A percentile compares a stretch with the other conserved stretches of the same genome.
Conservation (phyloP, 2,888 invertebrate genomes). For the Tenthredo scrophulariae region DNA sequence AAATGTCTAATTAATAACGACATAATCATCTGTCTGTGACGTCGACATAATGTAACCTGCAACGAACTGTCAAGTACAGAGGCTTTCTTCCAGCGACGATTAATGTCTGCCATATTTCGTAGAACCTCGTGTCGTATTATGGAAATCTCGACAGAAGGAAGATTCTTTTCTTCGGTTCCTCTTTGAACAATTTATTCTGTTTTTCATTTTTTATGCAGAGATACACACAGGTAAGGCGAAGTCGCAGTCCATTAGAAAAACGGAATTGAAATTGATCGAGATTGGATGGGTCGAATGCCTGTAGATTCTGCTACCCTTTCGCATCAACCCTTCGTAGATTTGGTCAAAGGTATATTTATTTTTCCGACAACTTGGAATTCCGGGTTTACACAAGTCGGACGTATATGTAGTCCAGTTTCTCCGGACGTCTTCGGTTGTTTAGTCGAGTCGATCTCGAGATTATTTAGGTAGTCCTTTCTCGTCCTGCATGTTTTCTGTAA, state of each 20-base stretch:
- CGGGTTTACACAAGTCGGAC: neutral
- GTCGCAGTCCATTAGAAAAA: conserved; percentile 25
- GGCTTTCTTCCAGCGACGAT: neutral
- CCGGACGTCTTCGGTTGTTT: neutral
- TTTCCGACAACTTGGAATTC: neutral
- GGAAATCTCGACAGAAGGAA: neutral
- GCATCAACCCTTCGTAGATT: conserved; percentile 11
- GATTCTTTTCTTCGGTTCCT: neutral
- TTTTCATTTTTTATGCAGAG: neutral
- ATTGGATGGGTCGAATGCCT: conserved; percentile 33
- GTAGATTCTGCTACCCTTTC: conserved; percentile 5
- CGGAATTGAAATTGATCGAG: conserved; percentile 34
- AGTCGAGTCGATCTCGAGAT: neutral
- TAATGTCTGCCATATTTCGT: conserved; percentile 3
- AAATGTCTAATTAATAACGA: conserved; percentile 11
- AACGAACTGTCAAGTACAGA: conserved; percentile 12
- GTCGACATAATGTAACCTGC: neutral
- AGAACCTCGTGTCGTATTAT: neutral
- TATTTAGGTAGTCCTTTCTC: neutral
- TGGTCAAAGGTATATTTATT: conserved; percentile 7
- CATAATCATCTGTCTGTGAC: neutral
- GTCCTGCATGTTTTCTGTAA: neutral
- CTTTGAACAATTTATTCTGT: neutral
- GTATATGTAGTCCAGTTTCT: neutral
- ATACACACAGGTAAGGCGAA: neutral